Evolutionary conservation across 2,797 vertebrate genomes (phyloP).

Genomic region (Peromyscus eremicus): DNA sequence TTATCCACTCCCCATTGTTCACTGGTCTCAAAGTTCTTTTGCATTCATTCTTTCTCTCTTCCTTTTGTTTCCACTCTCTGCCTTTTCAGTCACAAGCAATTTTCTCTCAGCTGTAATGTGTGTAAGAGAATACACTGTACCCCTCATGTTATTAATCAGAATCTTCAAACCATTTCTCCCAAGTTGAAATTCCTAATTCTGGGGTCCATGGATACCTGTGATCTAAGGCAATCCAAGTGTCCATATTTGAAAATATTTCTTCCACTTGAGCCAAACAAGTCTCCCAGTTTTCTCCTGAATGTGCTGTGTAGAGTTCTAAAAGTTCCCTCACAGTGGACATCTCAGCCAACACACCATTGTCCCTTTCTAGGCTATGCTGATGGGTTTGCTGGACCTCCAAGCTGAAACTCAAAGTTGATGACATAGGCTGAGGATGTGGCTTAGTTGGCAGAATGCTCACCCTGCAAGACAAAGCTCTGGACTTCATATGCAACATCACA

Average conservation of each 20-base stretch:
- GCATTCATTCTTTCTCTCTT: neutral
- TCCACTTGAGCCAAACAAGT: neutral
- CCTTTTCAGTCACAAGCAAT: neutral
- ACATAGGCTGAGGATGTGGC: neutral
- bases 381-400: neutral
- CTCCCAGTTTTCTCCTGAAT: neutral
- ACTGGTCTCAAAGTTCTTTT: neutral
- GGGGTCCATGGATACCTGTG: no score
- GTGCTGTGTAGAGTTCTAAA: no score
- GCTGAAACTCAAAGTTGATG: neutral
- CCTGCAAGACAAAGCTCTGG: neutral
- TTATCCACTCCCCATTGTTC: neutral
- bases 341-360: neutral
- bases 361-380: no score
- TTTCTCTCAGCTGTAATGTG: neutral
- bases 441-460: neutral
- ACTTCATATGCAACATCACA: neutral
- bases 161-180: neutral
- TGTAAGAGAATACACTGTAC: neutral
- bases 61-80: neutral
- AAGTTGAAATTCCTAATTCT: neutral
- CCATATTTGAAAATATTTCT: neutral
- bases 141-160: neutral
- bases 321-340: neutral
- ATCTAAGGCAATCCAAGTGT: neutral